These are phyloP conservation scores for Tetheella fluctuosa DNA, from an alignment of 2,888 invertebrate species.

Conservation along the genomic window DNA sequence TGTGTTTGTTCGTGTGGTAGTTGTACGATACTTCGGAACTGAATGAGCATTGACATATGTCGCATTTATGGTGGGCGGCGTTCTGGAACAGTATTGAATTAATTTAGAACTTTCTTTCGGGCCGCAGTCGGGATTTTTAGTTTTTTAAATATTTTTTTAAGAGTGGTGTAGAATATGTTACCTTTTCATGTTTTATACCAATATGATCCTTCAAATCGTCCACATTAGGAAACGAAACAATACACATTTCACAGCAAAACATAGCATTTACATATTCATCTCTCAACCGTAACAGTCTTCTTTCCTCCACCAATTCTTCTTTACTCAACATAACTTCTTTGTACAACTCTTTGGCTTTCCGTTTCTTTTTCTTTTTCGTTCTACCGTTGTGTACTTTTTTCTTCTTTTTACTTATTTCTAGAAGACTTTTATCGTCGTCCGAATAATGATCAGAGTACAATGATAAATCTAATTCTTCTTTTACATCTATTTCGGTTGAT, in stretches of 20 bases:
- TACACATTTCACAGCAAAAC: constrained; percentile 65
- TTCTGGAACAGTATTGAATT: constrained; percentile 51
- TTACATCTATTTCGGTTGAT: constrained; percentile 21
- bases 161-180: too few relatives aligned
- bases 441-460: constrained; percentile 26
- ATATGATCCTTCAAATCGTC: constrained; percentile 70
- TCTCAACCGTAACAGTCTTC: constrained; percentile 38
- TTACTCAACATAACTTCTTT: constrained; percentile 52
- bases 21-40: constrained; percentile 56
- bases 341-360: constrained; percentile 33
- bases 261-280: constrained; percentile 71
- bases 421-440: constrained; percentile 40
- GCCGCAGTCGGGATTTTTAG: too few relatives aligned
- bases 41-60: constrained; percentile 60
- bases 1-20: constrained; percentile 63
- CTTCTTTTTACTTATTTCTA: constrained; percentile 34
- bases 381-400: constrained; percentile 29
- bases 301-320: constrained; percentile 59
- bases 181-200: constrained; percentile 62
- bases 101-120: too few relatives aligned
- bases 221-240: constrained; percentile 62
- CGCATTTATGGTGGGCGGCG: constrained; percentile 51
- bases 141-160: too few relatives aligned
- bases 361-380: constrained; percentile 23
- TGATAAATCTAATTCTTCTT: constrained; percentile 25